Percentiles rank a stretch among this genome's conserved stretches.
phyloP scores from a whole-genome alignment of 2,113 vertebrate species.

The mouse (Mus musculus) region GRCm39 chr19:20081501-20082000 shows the following conservation, averaged over 20 bases:
- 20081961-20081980: constrained; percentile 22
- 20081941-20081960: not conserved
- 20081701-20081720: not conserved
- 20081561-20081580: constrained; percentile 35
- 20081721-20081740: constrained; percentile 26
- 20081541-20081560: not conserved
- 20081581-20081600: not conserved
- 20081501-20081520: not conserved
- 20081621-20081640: not conserved
- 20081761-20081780: constrained; percentile 6
- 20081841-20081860: constrained; percentile 34
- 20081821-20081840: not conserved
- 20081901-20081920: not conserved
- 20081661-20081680: not conserved
- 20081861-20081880: constrained; percentile 46
- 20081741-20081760: not conserved
- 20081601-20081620: not conserved
- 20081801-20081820: constrained; percentile 7
- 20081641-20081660: not conserved
- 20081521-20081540: not conserved
- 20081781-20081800: constrained; percentile 36
- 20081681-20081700: not conserved
- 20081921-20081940: not conserved
- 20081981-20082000: not conserved
- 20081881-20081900: constrained; percentile 41